These are phyloP conservation scores for Raillietiella orientalis DNA, from an alignment of 2,888 invertebrate genomes.

Conservation along the genomic window DNA sequence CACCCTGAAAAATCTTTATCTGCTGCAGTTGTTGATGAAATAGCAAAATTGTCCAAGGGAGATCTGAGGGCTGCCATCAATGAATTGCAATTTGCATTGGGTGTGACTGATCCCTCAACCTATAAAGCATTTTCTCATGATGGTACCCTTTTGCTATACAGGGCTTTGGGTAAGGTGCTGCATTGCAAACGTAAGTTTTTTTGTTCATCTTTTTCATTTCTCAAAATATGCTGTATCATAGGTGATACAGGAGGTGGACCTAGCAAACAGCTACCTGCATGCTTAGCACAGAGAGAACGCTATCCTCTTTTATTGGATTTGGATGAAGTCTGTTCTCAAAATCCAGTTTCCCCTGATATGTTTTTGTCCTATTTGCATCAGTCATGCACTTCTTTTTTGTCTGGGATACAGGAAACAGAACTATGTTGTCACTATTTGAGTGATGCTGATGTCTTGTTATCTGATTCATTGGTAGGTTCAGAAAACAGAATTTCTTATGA, in stretches of 20 bases:
- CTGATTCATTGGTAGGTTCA: too few species aligned
- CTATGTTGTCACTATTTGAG: constrained; percentile 30
- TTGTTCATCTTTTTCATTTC: constrained; percentile 3
- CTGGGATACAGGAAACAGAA: constrained; percentile 24
- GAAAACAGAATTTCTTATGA: too few species aligned
- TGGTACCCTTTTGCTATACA: constrained; percentile 14
- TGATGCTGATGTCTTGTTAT: constrained; percentile 31
- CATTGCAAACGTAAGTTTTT: constrained; percentile 14
- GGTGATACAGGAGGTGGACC: too few species aligned
- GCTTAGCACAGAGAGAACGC: too few species aligned
- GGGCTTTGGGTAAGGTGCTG: constrained; percentile 17
- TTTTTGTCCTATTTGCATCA: constrained; percentile 14
- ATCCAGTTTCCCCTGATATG: constrained; percentile 12
- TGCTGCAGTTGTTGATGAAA: constrained; percentile 27
- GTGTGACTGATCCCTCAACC: too few species aligned
- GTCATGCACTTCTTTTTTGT: constrained; percentile 27
- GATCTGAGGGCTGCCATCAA: constrained; percentile 52
- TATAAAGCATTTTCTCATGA: too few species aligned
- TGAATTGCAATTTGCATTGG: constrained; percentile 44
- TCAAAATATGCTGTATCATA: neutral
- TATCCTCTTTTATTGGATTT: constrained; percentile 7
- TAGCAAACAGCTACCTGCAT: too few species aligned
- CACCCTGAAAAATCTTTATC: too few species aligned
- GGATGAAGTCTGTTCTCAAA: constrained; percentile 12
- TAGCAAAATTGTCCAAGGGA: constrained; percentile 33